Evolutionary conservation across 2,797 vertebrate species (phyloP), one percentile per base, ranked within the genome.

Genomic region (Sternarchorhynchus goeldii): DNA sequence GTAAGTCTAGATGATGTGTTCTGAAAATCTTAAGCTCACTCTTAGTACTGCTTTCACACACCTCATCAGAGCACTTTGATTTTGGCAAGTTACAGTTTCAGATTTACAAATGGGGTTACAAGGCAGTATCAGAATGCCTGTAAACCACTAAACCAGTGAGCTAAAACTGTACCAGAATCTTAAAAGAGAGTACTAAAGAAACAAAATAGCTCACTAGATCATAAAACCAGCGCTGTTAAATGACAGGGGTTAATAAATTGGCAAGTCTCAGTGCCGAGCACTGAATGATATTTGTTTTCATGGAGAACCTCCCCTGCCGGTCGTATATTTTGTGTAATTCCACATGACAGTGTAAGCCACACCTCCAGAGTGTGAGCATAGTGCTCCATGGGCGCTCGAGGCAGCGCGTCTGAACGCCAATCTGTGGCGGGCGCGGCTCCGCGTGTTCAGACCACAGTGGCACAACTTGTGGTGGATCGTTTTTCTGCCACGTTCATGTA

Each of bases 401-500:
- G 56, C 58, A 34, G 55, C n/a, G 45, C n/a, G 32, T 12, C 32
- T 59, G 68, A 55, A 73, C 63, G 36, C 50, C 4, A 34, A 29
- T 41, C 36, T 36, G 17, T 45, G 55, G 73, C 45, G 59, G 57
- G 39, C 45, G 12, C 12, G 45, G 31, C 36, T 41, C 36, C 66
- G 53, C 74, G 74, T 12, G 25, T 55, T 78, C 75, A 83, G 66
- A 84, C 81, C 76, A 82, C 83, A 85, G 81, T 10, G 71, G 86
- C 81, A 82, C 85, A 86, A 88, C 84, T 83, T 84, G 86, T 75
- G 83, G 86, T 79, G 82, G 82, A 86, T 88, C 64, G 77, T 85
- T 81, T 86, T 84, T 69, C 77, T 80, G 79, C 87, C 84, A 82
- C 57, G 50, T 87, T 86, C 63, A 34, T 74, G 85, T 87, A 85